Conservation (phyloP, 2,113 vertebrate species). For the Trogon melanurus region DNA sequence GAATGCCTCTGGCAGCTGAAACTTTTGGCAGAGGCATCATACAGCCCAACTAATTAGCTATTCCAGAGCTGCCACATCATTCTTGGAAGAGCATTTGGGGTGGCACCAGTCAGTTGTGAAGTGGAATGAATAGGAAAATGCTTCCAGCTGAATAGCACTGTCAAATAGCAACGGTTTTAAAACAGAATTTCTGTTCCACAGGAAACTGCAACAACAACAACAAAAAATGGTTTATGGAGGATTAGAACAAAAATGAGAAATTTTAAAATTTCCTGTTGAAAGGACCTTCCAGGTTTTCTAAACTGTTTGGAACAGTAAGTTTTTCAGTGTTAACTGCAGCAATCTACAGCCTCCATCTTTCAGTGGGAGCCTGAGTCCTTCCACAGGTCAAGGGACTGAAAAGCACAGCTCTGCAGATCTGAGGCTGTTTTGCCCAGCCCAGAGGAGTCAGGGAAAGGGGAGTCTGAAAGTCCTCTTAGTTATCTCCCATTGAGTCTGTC, state of each 20-base stretch:
- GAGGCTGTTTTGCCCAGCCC: neutral
- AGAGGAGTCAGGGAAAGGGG: neutral
- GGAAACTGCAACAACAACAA: conserved; percentile 33
- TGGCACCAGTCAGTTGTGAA: conserved; percentile 56
- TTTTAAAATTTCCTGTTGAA: neutral
- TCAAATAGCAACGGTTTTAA: conserved; percentile 39
- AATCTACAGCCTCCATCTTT: neutral
- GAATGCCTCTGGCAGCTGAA: conserved; percentile 67
- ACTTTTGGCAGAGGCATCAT: conserved; percentile 50
- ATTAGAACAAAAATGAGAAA: conserved; percentile 38
- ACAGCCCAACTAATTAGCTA: conserved; percentile 56
- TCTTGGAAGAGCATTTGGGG: conserved; percentile 58
- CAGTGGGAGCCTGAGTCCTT: neutral
- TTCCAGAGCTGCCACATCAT: conserved; percentile 64
- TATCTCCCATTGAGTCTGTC: neutral
- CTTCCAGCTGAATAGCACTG: conserved; percentile 51
- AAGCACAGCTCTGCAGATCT: neutral
- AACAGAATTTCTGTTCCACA: conserved; percentile 39
- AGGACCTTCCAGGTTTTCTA: conserved; percentile 16
- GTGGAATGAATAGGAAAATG: conserved; percentile 57
- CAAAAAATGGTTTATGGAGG: neutral
- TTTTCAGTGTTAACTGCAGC: neutral
- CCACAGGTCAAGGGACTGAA: neutral
- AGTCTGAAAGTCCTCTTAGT: neutral
- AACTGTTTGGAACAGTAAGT: neutral